Evolutionary conservation across 2,888 invertebrate genomes (phyloP), one percentile per base, ranked within the genome.

Genomic region (Melikaiella ostensackeni): DNA sequence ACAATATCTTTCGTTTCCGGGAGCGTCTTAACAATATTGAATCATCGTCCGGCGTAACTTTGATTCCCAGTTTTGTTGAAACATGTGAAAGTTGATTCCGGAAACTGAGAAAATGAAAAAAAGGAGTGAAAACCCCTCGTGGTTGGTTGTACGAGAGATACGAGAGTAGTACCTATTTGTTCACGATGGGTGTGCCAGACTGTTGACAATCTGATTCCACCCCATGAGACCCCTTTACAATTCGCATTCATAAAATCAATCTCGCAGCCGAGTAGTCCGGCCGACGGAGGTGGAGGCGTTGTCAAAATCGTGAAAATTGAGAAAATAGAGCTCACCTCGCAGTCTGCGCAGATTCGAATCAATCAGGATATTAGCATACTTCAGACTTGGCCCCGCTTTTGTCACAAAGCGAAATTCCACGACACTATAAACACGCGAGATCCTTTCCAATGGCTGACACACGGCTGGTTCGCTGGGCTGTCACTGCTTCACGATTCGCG

Each of bases 361-460:
- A 7, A 70, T 70, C 70, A 70, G 70, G 70, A 70, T 33, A 50
- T 46, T 70, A 70, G 70, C 70, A 70, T 70, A 30, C 70, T 70
- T 70, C 64, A 64, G 38, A 24, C 13, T 64, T 42, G 64, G 63
- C 63, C 50, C 55, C 27, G 66, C 70, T 33, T 70, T 70, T 70
- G 19, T 50, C 24, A 50, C 70, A 70, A 46, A 70, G 70, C 30
- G 9, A 50, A 70, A 70, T 30, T 70, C n/a, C 33, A 70, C 70
- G n/a, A 70, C 70, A 70, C 70, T 70, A 66, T 66, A 66, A 55
- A 80, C 77, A 76, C 74, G 62, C 74, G 80, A 80, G 80, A 83
- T 84, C 83, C 80, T 84, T 85, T 82, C 82, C 82, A 86, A 86
- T 85, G 85, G 86, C 83, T 84, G 85, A 76, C 79, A 76, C 79